Evolutionary conservation across 2,797 vertebrate genomes (phyloP), one percentile per base, ranked within the genome.

Genomic region (Microchirus variegatus): DNA sequence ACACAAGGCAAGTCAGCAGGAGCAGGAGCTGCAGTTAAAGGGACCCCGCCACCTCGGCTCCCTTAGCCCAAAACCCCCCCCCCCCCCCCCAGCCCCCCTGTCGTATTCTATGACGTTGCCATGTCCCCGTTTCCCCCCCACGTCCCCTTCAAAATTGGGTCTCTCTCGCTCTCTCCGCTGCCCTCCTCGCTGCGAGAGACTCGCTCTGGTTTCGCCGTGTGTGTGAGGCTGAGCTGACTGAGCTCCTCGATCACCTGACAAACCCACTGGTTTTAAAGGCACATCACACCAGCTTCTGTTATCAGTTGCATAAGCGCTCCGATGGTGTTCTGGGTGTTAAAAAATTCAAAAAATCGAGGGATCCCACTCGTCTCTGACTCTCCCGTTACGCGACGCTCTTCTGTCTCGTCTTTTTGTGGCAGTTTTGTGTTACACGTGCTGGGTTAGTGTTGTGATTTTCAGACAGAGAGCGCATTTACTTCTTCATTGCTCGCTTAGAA

Each of bases 251-350:
- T 93, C 92, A 93, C 91, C 91, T 93, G 92, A 93, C 91, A 86
- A 86, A 62, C 84, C 89, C 83, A 73, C 87, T 87, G 87, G 47
- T 92, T 94, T 94, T 94, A 94, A 94, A 94, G 93, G 90, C 88
- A 91, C 92, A 94, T 85, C 82, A 79, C 89, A 79, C 89, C 85
- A 54, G 70, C 66, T 73, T 62, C 50, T 38, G 63, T 54, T 54
- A 75, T 76, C 79, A 18, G 79, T 91, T 91, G 83, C 77, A 77
- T 87, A 89, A 90, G 70, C 78, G 38, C 70, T 75, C 63, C 52
- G 67, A 83, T 68, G 68, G 59, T 65, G 53, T 50, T 83, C 72
- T 41, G 46, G 63, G 42, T 55, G 65, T 73, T 60, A 41, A 47
- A 65, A 55, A 17, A 44, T 8, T 15, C 46, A 43, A 41, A 51